Conservation (phyloP, 2,888 invertebrate species). For the Sinodicranocentrus sp. region DNA sequence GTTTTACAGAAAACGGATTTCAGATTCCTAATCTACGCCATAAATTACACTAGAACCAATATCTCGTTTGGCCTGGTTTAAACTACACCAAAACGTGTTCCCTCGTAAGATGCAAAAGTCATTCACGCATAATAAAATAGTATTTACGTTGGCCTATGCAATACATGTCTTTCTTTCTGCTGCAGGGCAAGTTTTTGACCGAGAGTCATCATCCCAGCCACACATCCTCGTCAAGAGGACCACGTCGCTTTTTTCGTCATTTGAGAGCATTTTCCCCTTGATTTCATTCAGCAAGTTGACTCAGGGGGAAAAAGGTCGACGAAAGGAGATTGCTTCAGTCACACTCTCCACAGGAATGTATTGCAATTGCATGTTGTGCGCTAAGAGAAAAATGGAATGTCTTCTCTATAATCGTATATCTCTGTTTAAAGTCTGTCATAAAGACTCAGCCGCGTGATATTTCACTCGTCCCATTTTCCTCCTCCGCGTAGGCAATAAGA, state of each 20-base stretch:
- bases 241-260: background rate
- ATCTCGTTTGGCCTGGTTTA: no score
- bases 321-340: no score
- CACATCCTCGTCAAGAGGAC: constrained; percentile 24
- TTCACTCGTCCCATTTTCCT: background rate
- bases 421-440: background rate
- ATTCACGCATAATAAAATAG: constrained; percentile 53
- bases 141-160: constrained; percentile 19
- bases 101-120: constrained; percentile 13
- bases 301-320: no score
- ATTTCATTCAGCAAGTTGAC: background rate
- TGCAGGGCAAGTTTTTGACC: constrained; percentile 57
- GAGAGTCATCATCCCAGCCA: constrained; percentile 22
- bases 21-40: no score
- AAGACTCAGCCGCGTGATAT: background rate
- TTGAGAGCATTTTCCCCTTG: background rate
- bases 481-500: background rate
- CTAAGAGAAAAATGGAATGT: no score
- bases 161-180: background rate
- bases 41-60: no score
- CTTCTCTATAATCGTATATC: background rate
- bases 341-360: no score
- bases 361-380: no score
- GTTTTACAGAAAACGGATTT: no score
- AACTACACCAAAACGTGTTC: no score